A percentile compares a stretch with the other conserved stretches of the same genome.
phyloP scores from a whole-genome alignment of 2,113 vertebrate species.

The Stegostoma tigrinum region DNA sequence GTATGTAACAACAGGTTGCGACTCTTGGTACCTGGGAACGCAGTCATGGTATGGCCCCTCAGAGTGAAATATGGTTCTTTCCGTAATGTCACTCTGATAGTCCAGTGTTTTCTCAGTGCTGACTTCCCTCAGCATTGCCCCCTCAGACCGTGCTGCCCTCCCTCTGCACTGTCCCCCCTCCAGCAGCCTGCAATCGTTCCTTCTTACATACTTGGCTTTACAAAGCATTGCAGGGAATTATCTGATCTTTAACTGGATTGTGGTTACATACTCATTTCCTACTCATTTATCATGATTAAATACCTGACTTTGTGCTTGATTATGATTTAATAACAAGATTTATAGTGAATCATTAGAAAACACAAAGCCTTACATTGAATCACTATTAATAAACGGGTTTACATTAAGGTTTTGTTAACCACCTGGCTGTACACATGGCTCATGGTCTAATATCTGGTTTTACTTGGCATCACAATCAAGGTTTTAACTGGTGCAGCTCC shows the following conservation, averaged over 20 bases:
- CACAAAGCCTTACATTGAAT: not conserved
- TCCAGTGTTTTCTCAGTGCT: not conserved
- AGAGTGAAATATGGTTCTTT: not conserved
- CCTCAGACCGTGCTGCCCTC: not conserved
- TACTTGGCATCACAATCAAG: not conserved
- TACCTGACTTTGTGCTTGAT: not conserved
- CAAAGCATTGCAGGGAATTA: not conserved
- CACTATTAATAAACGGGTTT: not conserved
- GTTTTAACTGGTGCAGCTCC: not conserved
- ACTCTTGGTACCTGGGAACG: no score
- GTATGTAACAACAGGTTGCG: no score
- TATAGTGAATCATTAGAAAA: not conserved
- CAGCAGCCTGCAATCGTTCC: not conserved
- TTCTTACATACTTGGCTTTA: not conserved
- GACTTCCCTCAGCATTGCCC: no score
- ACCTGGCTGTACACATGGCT: not conserved
- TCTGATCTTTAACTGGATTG: not conserved
- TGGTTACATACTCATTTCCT: not conserved
- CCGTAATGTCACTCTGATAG: not conserved
- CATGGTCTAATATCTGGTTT: not conserved
- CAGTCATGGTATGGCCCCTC: not conserved
- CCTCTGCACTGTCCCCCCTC: not conserved
- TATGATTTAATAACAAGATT: not conserved
- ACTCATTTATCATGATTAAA: not conserved
- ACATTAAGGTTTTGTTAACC: not conserved